phyloP scores from a whole-genome alignment of 2,797 vertebrate species.

The Cuniculus paca region DNA sequence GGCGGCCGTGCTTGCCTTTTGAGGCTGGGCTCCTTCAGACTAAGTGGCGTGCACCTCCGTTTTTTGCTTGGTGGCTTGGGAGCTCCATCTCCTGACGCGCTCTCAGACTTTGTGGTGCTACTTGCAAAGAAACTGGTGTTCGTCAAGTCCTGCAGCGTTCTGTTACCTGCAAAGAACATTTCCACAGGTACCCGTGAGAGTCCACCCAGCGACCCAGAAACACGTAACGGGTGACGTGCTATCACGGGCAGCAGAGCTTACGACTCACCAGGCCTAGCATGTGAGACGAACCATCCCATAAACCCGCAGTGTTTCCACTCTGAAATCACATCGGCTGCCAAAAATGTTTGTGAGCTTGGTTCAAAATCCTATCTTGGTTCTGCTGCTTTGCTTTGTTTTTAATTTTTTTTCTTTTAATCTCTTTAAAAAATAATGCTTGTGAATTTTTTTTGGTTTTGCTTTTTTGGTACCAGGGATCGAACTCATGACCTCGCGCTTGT shows the following conservation, averaged over 20 bases:
- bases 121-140: constrained; percentile 73
- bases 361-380: too few relatives aligned
- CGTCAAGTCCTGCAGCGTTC: constrained; percentile 86
- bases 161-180: constrained; percentile 82
- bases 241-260: constrained; percentile 28
- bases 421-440: too few relatives aligned
- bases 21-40: constrained; percentile 87
- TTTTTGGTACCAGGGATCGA: too few relatives aligned
- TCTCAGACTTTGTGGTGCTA: constrained; percentile 58
- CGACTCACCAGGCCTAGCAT: constrained; percentile 45
- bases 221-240: background rate
- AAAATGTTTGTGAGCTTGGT: background rate
- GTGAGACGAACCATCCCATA: background rate
- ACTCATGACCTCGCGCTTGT: background rate
- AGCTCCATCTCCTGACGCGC: constrained; percentile 60
- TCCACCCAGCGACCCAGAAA: background rate
- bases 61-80: constrained; percentile 66
- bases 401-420: too few relatives aligned
- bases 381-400: too few relatives aligned
- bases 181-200: constrained; percentile 57
- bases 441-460: too few relatives aligned
- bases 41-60: constrained; percentile 72
- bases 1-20: constrained; percentile 66
- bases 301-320: constrained; percentile 13
- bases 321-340: constrained; percentile 35